Evolutionary conservation across 2,888 invertebrate genomes (phyloP), one percentile per base, ranked within the genome.

Genomic region (Anorthoa munda): DNA sequence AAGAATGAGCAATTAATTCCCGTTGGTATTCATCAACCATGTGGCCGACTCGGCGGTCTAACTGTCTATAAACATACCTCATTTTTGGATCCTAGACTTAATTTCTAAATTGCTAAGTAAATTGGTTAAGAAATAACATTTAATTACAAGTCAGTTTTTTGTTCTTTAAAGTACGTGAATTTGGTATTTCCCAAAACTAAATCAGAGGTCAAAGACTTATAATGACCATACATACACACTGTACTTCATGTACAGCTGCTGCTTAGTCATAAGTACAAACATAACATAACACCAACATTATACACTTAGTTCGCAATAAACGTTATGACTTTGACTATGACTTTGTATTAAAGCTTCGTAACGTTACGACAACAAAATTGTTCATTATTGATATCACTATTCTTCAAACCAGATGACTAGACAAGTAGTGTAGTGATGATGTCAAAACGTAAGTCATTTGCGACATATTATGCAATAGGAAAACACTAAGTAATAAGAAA

Each of bases 381-480:
- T 58, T 71, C 0, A 45, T 58, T 18, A 69, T 26, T n/a, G n/a
- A 58, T 50, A 23, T 50, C 18, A 39, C 18, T 31, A 51, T 45
- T 53, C 59, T 18, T 72, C 5, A 59, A 51, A 72, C 18, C 15
- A 53, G 26, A 48, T 72, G 73, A 72, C 53, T 17, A 18, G 21
- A n/a, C 60, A 60, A n/a, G 15, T 23, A 39, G 23, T 55, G 15
- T n/a, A 12, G 60, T 21, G 39, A 53, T 46, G 45, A 72, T 51
- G 21, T 2, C 7, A 48, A 55, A 72, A 48, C 3, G 46, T 70
- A 50, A 45, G 23, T 50, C 17, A 70, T 72, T 59, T 39, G 18
- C 45, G 46, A 60, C 15, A 53, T 72, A 55, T 72, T 72, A 73
- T 21, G 73, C 31, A 72, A 72, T 60, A 51, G 11, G n/a, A 4